Conservation (phyloP, 92 coral and sea anemone genomes). For the Zoanthus sansibaricus region DNA sequence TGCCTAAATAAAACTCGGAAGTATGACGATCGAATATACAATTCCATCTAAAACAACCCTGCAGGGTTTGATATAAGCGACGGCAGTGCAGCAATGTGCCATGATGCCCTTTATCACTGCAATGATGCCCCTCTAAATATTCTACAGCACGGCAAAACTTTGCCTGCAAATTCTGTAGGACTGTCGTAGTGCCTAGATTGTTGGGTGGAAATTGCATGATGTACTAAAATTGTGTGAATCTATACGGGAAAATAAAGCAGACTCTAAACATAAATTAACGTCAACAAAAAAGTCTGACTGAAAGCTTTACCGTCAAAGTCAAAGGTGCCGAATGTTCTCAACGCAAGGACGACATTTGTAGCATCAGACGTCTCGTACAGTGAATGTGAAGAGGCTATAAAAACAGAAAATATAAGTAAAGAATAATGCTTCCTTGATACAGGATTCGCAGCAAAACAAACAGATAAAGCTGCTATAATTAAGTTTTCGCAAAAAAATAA, state of each 20-base stretch:
- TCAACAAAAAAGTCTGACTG: background rate
- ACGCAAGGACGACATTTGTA: conserved; percentile 88
- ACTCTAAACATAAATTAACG: background rate
- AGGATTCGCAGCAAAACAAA: too few relatives aligned
- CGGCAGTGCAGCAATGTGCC: too few relatives aligned
- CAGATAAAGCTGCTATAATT: too few relatives aligned
- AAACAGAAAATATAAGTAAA: background rate
- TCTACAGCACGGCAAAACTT: too few relatives aligned
- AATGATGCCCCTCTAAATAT: too few relatives aligned
- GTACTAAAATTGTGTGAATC: background rate
- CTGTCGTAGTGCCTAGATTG: background rate
- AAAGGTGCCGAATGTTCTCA: conserved; percentile 95
- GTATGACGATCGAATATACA: too few relatives aligned
- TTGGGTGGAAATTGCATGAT: background rate
- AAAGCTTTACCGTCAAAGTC: conserved; percentile 88
- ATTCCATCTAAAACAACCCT: too few relatives aligned
- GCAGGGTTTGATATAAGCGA: too few relatives aligned
- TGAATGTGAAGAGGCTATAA: conserved; percentile 81
- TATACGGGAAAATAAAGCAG: background rate
- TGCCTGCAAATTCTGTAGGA: background rate
- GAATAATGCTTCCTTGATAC: too few relatives aligned
- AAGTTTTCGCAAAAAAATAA: too few relatives aligned
- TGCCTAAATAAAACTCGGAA: too few relatives aligned
- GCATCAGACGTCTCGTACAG: conserved; percentile 83
- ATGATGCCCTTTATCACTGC: too few relatives aligned